phyloP scores from a whole-genome alignment of 2,888 invertebrate genomes.

The Lingula anatina region DNA sequence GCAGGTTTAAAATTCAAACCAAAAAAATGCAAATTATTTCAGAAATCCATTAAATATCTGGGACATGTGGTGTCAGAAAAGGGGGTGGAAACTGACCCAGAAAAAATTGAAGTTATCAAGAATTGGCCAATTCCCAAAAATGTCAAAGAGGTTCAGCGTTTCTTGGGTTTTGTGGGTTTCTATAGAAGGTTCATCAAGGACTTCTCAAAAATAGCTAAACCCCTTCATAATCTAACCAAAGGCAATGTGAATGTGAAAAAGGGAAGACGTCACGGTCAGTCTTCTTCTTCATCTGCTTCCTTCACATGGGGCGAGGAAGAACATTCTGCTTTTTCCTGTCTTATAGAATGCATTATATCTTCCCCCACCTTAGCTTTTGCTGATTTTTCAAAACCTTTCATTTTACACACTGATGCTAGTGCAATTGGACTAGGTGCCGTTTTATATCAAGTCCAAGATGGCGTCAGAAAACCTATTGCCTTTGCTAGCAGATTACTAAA shows the following conservation, averaged over 20 bases:
- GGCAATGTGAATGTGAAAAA: constrained; percentile 1
- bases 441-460: not conserved
- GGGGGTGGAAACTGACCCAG: constrained; percentile 3
- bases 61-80: constrained; percentile 2
- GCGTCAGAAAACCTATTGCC: not conserved
- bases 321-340: constrained; percentile 5
- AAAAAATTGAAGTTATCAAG: not conserved
- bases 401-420: not conserved
- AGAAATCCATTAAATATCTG: constrained; percentile 1
- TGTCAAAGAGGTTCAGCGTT: constrained; percentile 6
- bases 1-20: constrained; percentile 4
- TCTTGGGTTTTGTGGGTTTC: constrained; percentile 4
- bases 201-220: constrained; percentile 1
- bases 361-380: constrained; percentile 8
- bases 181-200: not conserved
- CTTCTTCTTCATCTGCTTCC: not conserved
- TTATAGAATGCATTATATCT: constrained; percentile 3
- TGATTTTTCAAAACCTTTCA: not conserved
- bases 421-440: not conserved
- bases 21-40: constrained; percentile 4
- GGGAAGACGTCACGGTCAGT: no score
- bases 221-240: no score
- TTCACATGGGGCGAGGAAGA: constrained; percentile 3
- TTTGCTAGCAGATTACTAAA: not conserved
- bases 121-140: constrained; percentile 3